Evolutionary conservation across 2,797 vertebrate species (phyloP).

Genomic region (Tapera naevia): DNA sequence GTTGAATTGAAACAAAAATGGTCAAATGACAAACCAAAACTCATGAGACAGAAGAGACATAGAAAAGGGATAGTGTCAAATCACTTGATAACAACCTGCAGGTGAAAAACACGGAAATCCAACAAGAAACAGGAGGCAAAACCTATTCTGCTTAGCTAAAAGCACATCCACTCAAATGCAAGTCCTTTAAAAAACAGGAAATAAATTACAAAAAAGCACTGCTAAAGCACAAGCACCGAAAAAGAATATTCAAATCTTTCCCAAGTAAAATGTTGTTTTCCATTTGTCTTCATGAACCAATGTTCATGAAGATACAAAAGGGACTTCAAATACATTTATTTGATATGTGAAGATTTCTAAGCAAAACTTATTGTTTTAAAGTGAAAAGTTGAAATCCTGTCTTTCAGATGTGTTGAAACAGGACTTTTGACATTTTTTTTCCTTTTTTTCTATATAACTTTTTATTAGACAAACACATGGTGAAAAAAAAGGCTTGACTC

Average conservation of each 20-base stretch:
- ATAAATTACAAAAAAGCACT: neutral
- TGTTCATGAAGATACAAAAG: neutral
- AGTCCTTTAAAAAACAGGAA: neutral
- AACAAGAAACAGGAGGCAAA: neutral
- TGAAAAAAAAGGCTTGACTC: neutral
- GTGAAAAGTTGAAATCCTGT: neutral
- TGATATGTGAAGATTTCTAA: neutral
- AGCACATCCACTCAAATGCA: neutral
- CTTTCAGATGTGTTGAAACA: neutral
- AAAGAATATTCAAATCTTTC: neutral
- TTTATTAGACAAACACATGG: neutral
- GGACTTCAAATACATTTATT: neutral
- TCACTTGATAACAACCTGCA: neutral
- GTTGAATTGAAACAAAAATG: neutral
- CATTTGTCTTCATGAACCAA: neutral
- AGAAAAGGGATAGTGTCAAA: neutral
- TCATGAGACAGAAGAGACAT: neutral
- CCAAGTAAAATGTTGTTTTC: neutral
- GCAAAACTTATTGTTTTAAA: neutral
- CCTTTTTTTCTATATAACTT: neutral
- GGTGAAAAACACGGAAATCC: neutral
- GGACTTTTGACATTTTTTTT: neutral
- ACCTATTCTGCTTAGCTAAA: neutral
- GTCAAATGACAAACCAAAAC: neutral
- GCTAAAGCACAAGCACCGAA: neutral